Base-by-base conservation (phyloP, 1,140 invertebrate genomes). In the Drosophila leontia region DNA sequence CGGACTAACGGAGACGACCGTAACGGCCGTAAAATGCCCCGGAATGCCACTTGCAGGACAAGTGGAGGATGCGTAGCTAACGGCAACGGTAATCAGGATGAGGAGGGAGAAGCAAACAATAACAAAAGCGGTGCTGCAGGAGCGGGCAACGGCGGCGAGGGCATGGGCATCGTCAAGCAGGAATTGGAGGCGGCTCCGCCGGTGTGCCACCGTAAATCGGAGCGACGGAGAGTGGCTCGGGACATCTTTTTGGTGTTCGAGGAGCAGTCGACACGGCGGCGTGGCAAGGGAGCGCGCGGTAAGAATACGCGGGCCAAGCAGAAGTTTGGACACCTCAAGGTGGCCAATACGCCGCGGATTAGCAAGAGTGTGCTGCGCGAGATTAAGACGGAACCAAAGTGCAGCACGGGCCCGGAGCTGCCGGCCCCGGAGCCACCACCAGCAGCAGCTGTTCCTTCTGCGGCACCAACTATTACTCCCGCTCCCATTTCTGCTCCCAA, bases 331-430 rank as follows among this genome's bases (percentile, higher is more conserved):
- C 91, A 92, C 47, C 55, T 92, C 15, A 92, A 83, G 35, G 91
- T 92, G 58, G 76, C 86, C 39, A 92, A 91, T 53, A 72, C 84
- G 62, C 88, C 85, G 47, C 81, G 81, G 13, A 69, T 80, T 26
- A 78, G 75, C 34, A 91, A 92, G 51, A 78, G 75, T 53, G 29
- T 92, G 12, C 67, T 92, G 65, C 82, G 91, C 39, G 91, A 92
- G 42, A 92, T 92, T 45, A 92, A 92, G 81, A 92, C 91, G 64
- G 91, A 92, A 77, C 91, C 91, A 90, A 92, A 92, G 78, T 92
- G 87, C 69, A 88, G 74, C 41, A 51, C 34, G 19, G 32, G 51
- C 19, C 61, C 26, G 7, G 64, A 62, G 35, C 19, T 61, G 41
- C n/a, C 32, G 13, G 23, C 34, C 13, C 19, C 32, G 2, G 53